A percentile compares a stretch with the other conserved stretches of the same genome.
phyloP scores from a whole-genome alignment of 2,888 invertebrate genomes.

The Ornithoptera alexandrae region DNA sequence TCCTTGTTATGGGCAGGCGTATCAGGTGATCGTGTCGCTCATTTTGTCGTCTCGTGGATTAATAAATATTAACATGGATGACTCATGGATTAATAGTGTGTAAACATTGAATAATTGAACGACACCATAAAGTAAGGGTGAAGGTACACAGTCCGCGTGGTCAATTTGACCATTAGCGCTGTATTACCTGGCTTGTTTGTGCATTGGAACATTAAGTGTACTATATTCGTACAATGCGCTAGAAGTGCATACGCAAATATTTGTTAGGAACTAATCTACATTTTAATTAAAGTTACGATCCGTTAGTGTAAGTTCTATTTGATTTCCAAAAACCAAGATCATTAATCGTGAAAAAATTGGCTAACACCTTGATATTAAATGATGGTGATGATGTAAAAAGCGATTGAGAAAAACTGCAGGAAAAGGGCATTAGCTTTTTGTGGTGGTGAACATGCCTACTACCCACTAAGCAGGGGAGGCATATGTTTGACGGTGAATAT shows the following conservation, averaged over 20 bases:
- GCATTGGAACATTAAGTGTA: constrained; percentile 36
- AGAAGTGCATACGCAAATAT: constrained; percentile 12
- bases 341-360: background rate
- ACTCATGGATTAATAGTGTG: constrained; percentile 33
- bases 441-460: no score
- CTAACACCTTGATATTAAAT: background rate
- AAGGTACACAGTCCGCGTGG: constrained; percentile 38
- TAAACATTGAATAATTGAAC: constrained; percentile 54
- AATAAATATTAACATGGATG: no score
- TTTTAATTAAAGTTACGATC: background rate
- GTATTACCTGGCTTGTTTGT: constrained; percentile 33
- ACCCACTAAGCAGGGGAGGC: no score
- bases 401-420: no score
- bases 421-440: no score
- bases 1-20: no score
- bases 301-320: background rate
- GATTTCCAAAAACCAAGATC: background rate
- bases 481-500: no score
- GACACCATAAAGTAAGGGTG: constrained; percentile 44
- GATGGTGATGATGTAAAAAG: background rate
- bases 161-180: constrained; percentile 44
- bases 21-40: no score
- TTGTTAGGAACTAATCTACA: constrained; percentile 11
- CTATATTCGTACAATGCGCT: constrained; percentile 26
- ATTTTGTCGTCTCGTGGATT: no score